Evolutionary conservation across 1,140 invertebrate species (phyloP).

Genomic region (Pachyrhynchus sulphureomaculatus): DNA sequence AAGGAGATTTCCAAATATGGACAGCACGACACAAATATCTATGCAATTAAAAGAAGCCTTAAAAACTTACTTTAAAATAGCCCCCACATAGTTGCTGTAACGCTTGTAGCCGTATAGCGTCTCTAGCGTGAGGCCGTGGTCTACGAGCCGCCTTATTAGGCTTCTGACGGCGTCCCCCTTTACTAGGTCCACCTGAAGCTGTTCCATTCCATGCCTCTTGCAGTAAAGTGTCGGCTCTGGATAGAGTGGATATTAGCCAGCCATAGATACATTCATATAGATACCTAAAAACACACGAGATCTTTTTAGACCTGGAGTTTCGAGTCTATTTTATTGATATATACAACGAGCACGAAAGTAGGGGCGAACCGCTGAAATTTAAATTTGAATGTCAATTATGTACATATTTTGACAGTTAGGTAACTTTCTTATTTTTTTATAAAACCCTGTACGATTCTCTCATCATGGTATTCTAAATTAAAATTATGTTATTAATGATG

Average conservation of each 20-base stretch:
- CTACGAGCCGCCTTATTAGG: constrained; percentile 9
- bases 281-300: constrained; percentile 63
- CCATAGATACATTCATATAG: constrained; percentile 93
- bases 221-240: constrained; percentile 82
- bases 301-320: neutral
- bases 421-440: too few species aligned
- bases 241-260: constrained; percentile 88
- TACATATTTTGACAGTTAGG: too few species aligned
- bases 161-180: constrained; percentile 13
- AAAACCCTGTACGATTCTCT: too few species aligned
- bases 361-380: too few species aligned
- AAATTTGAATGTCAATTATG: too few species aligned
- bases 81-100: constrained; percentile 92
- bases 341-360: too few species aligned
- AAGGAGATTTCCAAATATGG: too few species aligned
- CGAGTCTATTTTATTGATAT: too few species aligned
- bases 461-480: too few species aligned
- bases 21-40: too few species aligned
- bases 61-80: constrained; percentile 86
- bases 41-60: too few species aligned
- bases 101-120: constrained; percentile 85
- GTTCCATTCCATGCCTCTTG: constrained; percentile 60
- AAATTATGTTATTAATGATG: too few species aligned
- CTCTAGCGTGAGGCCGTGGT: constrained; percentile 69
- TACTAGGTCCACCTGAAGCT: constrained; percentile 43